Evolutionary conservation across 2,113 vertebrate species (phyloP).

Genomic region (Burhinus bistriatus): DNA sequence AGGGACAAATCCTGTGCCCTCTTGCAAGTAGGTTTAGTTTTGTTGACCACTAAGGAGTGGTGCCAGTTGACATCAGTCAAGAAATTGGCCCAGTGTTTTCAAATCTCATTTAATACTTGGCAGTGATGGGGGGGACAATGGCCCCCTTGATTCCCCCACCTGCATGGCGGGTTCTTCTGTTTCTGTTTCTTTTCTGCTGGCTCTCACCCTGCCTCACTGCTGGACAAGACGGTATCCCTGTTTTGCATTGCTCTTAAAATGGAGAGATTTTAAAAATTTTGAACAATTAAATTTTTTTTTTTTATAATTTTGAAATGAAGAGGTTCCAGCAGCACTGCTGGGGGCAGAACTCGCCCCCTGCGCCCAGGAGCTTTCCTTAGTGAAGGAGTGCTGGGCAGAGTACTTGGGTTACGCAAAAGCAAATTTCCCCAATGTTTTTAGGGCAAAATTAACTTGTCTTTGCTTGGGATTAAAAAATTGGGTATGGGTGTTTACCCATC

Average conservation of each 20-base stretch:
- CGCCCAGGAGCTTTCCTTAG: neutral
- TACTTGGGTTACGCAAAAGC: neutral
- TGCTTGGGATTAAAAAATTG: neutral
- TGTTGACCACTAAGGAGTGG: neutral
- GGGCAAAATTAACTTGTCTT: neutral
- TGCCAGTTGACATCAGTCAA: neutral
- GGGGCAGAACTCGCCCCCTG: neutral
- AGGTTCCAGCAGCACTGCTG: neutral
- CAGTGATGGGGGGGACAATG: neutral
- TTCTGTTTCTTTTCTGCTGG: neutral
- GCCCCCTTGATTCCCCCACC: neutral
- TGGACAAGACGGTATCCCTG: neutral
- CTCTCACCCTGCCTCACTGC: neutral
- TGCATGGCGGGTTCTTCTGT: neutral
- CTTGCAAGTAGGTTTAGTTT: neutral
- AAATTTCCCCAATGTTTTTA: neutral
- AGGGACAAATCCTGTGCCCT: neutral
- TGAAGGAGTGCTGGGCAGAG: rapidly evolving
- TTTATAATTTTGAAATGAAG: neutral
- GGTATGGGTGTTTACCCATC: neutral
- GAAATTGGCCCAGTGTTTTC: neutral
- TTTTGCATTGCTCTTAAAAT: neutral
- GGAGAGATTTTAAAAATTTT: neutral
- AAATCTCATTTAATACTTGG: neutral
- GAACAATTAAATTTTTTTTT: neutral